Evolutionary conservation across 2,888 invertebrate species (phyloP).

Genomic region (Pristionchus japonicus): DNA sequence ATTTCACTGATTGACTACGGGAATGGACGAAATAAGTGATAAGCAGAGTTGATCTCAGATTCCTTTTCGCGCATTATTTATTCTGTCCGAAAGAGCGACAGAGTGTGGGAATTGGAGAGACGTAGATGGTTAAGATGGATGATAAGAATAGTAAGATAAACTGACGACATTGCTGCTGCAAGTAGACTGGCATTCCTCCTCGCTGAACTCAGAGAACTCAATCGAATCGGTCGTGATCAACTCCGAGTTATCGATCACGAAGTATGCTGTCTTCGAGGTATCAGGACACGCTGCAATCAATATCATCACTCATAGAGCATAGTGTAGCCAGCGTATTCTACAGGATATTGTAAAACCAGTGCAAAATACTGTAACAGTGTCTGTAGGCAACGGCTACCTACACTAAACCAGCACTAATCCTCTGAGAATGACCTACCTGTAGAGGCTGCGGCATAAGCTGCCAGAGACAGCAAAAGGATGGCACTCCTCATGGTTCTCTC

Average conservation of each 20-base stretch:
- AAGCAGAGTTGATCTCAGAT: no score
- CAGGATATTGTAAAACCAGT: no score
- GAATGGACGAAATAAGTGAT: not conserved
- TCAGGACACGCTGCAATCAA: constrained; percentile 17
- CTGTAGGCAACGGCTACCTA: no score
- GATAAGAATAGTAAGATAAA: not conserved
- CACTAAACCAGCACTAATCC: not conserved
- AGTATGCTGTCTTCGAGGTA: constrained; percentile 49
- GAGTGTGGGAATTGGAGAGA: no score
- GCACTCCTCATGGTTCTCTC: constrained; percentile 17
- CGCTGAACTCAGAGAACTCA: constrained; percentile 64
- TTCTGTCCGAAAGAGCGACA: no score
- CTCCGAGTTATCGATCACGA: constrained; percentile 64
- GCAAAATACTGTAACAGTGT: not conserved
- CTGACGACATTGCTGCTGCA: constrained; percentile 65
- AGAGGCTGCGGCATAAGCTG: not conserved
- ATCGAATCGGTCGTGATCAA: constrained; percentile 52
- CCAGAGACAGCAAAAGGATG: constrained; percentile 20
- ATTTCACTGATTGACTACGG: not conserved
- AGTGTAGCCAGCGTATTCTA: no score
- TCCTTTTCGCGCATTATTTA: no score
- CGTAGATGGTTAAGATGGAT: no score
- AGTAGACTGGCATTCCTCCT: constrained; percentile 65
- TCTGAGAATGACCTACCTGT: not conserved
- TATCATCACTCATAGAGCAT: not conserved